These are phyloP conservation scores for Apaloderma vittatum DNA, from an alignment of 2,113 vertebrate species.

Conservation along the genomic window DNA sequence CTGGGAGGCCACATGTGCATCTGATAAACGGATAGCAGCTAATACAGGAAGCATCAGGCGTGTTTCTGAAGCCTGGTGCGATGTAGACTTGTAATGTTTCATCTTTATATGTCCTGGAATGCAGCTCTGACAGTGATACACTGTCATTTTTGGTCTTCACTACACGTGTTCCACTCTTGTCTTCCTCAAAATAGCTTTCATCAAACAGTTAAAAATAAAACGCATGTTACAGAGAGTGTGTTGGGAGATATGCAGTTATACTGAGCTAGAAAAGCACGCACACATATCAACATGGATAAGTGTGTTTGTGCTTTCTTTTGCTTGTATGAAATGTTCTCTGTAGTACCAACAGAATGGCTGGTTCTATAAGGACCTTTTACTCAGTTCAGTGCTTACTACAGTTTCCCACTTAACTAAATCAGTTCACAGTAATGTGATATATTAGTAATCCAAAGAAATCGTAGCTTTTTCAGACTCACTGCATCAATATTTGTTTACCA, in stretches of 20 bases:
- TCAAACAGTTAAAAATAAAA: background rate
- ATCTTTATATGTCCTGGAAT: background rate
- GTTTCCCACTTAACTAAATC: too few species aligned
- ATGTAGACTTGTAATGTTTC: background rate
- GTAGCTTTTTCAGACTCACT: background rate
- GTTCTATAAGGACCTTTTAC: background rate
- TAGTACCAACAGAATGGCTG: background rate
- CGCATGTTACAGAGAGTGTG: background rate
- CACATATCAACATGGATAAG: background rate
- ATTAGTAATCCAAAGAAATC: background rate
- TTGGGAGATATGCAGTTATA: background rate
- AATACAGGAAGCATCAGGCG: background rate
- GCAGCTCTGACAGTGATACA: background rate
- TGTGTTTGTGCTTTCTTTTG: background rate
- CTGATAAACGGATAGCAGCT: conserved; percentile 20
- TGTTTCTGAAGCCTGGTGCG: background rate
- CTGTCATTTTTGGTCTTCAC: background rate
- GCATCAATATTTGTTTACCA: background rate
- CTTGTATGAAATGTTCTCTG: background rate
- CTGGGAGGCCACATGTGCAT: conserved; percentile 9
- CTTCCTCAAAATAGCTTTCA: background rate
- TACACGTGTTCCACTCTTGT: background rate
- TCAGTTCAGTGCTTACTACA: background rate
- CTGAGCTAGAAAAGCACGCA: background rate
- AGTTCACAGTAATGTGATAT: background rate